These are phyloP conservation scores for Euleptes europaea DNA, from an alignment of 2,113 vertebrate genomes.

Conservation along the genomic window DNA sequence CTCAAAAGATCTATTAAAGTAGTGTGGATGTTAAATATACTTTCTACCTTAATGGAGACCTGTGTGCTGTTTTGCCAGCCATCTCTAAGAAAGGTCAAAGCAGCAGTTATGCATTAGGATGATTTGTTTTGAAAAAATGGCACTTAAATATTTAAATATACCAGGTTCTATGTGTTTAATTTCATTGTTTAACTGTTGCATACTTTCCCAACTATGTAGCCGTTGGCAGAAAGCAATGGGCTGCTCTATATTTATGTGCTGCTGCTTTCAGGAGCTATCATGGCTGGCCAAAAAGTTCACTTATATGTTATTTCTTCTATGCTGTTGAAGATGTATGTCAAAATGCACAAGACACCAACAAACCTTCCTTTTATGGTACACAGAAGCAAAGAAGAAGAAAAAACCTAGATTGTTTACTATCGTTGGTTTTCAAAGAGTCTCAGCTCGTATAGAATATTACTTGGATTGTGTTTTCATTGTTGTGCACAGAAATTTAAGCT, in stretches of 20 bases:
- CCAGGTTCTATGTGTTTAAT: constrained; percentile 79
- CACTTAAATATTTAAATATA: constrained; percentile 83
- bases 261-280: constrained; percentile 68
- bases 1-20: constrained; percentile 28
- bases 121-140: constrained; percentile 77
- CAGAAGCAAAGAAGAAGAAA: constrained; percentile 1
- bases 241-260: constrained; percentile 73
- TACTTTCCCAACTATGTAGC: constrained; percentile 82
- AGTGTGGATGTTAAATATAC: constrained; percentile 24
- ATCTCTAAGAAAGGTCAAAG: constrained; percentile 45
- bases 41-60: constrained; percentile 26
- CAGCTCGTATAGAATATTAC: constrained; percentile 6
- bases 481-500: constrained; percentile 2
- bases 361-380: constrained; percentile 21
- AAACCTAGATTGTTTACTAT: not conserved
- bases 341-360: constrained; percentile 21
- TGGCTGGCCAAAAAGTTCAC: constrained; percentile 41
- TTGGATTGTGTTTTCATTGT: constrained; percentile 30
- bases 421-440: constrained; percentile 8
- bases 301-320: constrained; percentile 63
- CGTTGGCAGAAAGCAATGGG: constrained; percentile 61
- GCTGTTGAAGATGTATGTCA: constrained; percentile 31
- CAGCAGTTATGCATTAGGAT: constrained; percentile 56
- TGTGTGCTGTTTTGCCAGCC: not conserved
- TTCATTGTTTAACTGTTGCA: constrained; percentile 81